These are phyloP conservation scores for Magallana gigas DNA, from an alignment of 1,140 invertebrate species.

Conservation along the genomic window DNA sequence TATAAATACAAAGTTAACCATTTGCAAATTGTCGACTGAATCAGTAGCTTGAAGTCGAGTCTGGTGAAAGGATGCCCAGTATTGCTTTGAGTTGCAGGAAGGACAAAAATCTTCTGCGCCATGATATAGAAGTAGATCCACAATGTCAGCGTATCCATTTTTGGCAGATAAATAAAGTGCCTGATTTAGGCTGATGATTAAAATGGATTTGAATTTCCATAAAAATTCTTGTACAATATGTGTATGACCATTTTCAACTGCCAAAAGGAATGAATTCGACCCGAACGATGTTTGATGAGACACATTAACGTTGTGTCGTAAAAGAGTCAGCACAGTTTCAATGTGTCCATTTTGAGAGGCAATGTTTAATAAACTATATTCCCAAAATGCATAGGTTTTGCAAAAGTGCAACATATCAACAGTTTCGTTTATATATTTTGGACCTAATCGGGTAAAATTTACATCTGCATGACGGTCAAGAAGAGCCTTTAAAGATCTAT, in stretches of 20 bases:
- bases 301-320: not conserved
- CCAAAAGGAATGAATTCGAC: constrained; percentile 8
- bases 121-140: not conserved
- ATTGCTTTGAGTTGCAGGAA: not conserved
- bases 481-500: not conserved
- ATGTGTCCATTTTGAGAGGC: constrained; percentile 44
- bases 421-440: not conserved
- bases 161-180: not conserved
- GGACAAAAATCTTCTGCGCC: not conserved
- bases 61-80: not conserved
- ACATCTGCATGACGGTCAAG: constrained; percentile 2
- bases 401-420: not conserved
- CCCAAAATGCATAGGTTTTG: constrained; percentile 17
- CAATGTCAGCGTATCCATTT: not conserved
- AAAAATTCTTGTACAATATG: not conserved
- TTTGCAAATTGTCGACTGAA: not conserved
- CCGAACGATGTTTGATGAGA: not conserved
- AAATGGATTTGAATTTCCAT: not conserved
- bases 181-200: not conserved
- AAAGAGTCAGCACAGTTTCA: not conserved
- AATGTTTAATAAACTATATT: constrained; percentile 38
- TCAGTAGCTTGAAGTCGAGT: constrained; percentile 12
- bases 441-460: not conserved
- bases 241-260: constrained; percentile 30
- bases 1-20: not conserved